A percentile compares a stretch with the other conserved stretches of the same genome.
These are phyloP conservation scores for Carettochelys insculpta DNA, from an alignment of 2,113 vertebrate species.

Conservation along the genomic window DNA sequence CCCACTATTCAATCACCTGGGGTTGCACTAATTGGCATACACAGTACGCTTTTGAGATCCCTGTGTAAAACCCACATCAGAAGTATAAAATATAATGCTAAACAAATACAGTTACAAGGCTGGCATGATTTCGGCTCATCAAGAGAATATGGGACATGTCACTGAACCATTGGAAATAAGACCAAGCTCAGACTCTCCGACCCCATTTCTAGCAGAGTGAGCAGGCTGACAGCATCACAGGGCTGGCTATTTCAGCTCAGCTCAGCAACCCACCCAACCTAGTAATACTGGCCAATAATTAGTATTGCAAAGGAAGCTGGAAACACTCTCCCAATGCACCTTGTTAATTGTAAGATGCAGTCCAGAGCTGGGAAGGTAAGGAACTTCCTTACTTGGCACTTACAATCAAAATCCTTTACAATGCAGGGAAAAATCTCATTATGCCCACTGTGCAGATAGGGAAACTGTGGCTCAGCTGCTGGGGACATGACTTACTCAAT, in stretches of 20 bases:
- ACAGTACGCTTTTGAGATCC: rapidly evolving
- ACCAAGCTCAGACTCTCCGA: rapidly evolving
- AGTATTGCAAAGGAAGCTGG: background rate
- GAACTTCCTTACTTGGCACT: background rate
- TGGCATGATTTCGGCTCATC: background rate
- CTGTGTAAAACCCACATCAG: background rate
- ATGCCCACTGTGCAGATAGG: background rate
- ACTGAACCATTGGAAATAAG: rapidly evolving
- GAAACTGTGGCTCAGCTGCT: background rate
- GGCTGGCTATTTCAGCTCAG: background rate
- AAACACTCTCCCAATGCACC: background rate
- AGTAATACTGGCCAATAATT: background rate
- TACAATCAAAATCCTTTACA: background rate
- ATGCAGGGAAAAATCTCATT: background rate
- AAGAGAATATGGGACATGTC: rapidly evolving
- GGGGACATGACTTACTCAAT: background rate
- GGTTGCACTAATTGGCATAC: background rate
- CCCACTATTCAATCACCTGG: rapidly evolving
- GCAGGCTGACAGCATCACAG: rapidly evolving
- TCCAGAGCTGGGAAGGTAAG: background rate
- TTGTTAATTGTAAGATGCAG: background rate
- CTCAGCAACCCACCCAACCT: background rate
- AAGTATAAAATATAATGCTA: rapidly evolving
- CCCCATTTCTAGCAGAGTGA: rapidly evolving
- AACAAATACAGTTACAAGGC: rapidly evolving